A percentile compares a stretch with the other conserved stretches of the same genome.
Evolutionary conservation across 2,797 vertebrate species (phyloP).

Genomic region (Hydrophis major): DNA sequence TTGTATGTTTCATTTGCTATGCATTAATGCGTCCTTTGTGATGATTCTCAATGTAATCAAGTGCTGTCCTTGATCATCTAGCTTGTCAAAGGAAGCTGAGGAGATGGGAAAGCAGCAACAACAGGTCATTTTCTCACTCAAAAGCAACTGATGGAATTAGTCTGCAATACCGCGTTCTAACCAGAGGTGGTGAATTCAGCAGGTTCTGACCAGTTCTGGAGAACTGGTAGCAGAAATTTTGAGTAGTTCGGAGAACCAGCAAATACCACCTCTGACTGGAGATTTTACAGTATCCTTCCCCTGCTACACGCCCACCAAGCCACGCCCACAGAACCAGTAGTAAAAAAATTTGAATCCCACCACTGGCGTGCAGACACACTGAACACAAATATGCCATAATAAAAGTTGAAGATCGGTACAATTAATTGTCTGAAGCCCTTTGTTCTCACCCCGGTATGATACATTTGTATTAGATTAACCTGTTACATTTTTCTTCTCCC

Average conservation of each 20-base stretch:
- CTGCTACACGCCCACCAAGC: no score
- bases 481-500: background rate
- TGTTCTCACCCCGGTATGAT: rapidly evolving
- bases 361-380: constrained; percentile 29
- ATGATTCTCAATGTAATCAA: background rate
- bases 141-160: background rate
- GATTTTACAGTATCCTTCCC: no score
- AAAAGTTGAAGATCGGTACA: constrained; percentile 3
- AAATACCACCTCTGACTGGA: no score
- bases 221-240: no score
- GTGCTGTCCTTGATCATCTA: background rate
- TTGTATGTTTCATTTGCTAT: background rate
- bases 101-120: background rate
- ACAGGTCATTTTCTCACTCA: background rate
- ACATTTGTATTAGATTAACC: rapidly evolving
- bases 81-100: background rate
- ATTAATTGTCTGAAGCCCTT: constrained; percentile 14
- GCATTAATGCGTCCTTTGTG: background rate
- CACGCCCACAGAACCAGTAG: no score
- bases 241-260: no score
- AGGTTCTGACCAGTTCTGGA: no score
- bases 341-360: no score
- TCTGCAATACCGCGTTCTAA: no score
- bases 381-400: constrained; percentile 41
- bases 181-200: no score